These are phyloP conservation scores for Mobula hypostoma DNA, from an alignment of 2,113 vertebrate genomes.

Conservation along the genomic window DNA sequence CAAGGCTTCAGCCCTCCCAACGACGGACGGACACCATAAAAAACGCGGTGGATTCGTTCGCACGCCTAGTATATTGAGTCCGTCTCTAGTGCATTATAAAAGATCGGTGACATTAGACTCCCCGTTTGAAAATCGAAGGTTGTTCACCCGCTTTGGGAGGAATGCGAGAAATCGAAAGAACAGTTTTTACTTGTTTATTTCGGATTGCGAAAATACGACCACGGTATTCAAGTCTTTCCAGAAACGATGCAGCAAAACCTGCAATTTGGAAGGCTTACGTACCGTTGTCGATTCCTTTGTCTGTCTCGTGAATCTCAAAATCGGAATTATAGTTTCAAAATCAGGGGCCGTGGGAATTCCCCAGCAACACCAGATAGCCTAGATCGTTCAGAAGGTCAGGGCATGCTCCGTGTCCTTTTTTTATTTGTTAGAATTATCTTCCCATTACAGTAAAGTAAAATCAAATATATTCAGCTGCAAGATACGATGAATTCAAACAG, in stretches of 20 bases:
- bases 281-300: not conserved
- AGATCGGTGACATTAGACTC: not conserved
- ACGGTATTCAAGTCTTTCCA: not conserved
- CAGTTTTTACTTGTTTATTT: not conserved
- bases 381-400: too few species aligned
- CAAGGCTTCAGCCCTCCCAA: not conserved
- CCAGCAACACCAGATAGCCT: too few species aligned
- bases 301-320: not conserved
- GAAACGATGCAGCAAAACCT: not conserved
- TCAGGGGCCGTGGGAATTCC: too few species aligned
- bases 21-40: not conserved
- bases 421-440: too few species aligned
- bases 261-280: not conserved
- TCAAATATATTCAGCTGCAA: not conserved
- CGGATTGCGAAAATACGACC: not conserved
- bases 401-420: too few species aligned
- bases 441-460: not conserved
- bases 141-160: not conserved
- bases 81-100: not conserved
- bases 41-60: not conserved
- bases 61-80: too few species aligned
- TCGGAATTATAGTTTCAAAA: not conserved
- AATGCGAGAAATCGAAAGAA: too few species aligned
- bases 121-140: not conserved
- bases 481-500: not conserved